These are phyloP conservation scores for Glaucomys volans DNA, from an alignment of 2,113 vertebrate species.

Conservation along the genomic window DNA sequence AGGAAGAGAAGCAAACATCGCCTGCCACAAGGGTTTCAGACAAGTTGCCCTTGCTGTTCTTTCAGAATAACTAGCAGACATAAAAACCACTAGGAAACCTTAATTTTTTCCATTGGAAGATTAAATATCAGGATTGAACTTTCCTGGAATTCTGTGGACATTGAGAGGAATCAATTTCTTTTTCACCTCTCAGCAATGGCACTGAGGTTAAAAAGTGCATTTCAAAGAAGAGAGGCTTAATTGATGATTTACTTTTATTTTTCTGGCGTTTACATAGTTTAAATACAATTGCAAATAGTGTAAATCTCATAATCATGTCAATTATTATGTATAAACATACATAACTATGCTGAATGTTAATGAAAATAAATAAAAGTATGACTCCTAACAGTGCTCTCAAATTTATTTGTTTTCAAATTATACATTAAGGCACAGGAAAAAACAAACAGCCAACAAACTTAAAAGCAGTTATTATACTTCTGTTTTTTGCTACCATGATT, in stretches of 20 bases:
- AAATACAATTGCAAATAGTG: not conserved
- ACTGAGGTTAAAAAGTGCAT: not conserved
- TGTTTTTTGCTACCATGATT: not conserved
- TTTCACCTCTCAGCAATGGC: not conserved
- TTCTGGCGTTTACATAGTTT: not conserved
- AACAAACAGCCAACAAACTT: not conserved
- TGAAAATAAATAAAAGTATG: not conserved
- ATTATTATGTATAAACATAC: not conserved
- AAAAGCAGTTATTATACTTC: not conserved
- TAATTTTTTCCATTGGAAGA: not conserved
- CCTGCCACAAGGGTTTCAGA: not conserved
- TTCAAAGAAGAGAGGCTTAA: not conserved
- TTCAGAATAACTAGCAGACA: not conserved
- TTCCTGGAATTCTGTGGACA: not conserved
- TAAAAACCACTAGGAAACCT: not conserved
- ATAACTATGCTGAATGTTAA: not conserved
- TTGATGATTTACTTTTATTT: not conserved
- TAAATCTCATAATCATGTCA: not conserved
- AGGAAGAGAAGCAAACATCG: not conserved
- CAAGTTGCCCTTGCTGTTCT: not conserved
- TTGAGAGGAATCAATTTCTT: not conserved
- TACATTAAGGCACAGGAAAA: not conserved
- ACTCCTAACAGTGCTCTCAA: not conserved
- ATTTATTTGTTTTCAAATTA: not conserved
- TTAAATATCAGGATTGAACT: not conserved